Evolutionary conservation across 2,888 invertebrate genomes (phyloP), one percentile per base, ranked within the genome.

Genomic region (Rhabditoides inermis): DNA sequence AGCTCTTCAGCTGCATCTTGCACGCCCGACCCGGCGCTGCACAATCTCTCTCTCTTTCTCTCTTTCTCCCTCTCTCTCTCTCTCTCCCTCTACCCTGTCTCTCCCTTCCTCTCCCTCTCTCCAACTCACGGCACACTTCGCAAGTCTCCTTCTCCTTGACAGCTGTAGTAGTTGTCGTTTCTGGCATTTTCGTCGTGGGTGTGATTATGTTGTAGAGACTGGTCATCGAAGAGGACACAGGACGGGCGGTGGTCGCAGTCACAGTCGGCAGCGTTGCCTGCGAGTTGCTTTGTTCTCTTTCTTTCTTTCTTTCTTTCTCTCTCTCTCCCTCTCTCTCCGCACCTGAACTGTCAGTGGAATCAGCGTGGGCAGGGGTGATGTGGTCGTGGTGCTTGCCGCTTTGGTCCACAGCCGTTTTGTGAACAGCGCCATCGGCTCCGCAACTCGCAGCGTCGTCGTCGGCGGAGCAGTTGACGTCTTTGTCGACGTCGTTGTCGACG

Each of bases 11-110:
- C 27, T 53, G 56, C 23, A 65, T 53, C 1, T 50, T 46, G 36
- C 68, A 68, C 3, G 54, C 41, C n/a, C 52, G 49, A 23, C 65
- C 65, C 6, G 64, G 58, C n/a, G 53, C 65, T 68, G 54, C 56
- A 62, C 50, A 22, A 12, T 20, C 5, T 30, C 18, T n/a, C n/a
- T n/a, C n/a, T n/a, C n/a, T n/a, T n/a, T n/a, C n/a, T n/a, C n/a
- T n/a, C n/a, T n/a, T n/a, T n/a, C n/a, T n/a, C n/a, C n/a, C n/a
- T n/a, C n/a, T n/a, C n/a, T n/a, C n/a, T n/a, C n/a, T n/a, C n/a
- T n/a, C n/a, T n/a, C n/a, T n/a, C n/a, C n/a, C n/a, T n/a, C n/a
- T n/a, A n/a, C n/a, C n/a, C n/a, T n/a, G n/a, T n/a, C n/a, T n/a
- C n/a, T n/a, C n/a, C n/a, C n/a, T n/a, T n/a, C n/a, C n/a, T n/a